Evolutionary conservation across 2,888 invertebrate species (phyloP), one percentile per base, ranked within the genome.

Genomic region (Heliconius cydno): DNA sequence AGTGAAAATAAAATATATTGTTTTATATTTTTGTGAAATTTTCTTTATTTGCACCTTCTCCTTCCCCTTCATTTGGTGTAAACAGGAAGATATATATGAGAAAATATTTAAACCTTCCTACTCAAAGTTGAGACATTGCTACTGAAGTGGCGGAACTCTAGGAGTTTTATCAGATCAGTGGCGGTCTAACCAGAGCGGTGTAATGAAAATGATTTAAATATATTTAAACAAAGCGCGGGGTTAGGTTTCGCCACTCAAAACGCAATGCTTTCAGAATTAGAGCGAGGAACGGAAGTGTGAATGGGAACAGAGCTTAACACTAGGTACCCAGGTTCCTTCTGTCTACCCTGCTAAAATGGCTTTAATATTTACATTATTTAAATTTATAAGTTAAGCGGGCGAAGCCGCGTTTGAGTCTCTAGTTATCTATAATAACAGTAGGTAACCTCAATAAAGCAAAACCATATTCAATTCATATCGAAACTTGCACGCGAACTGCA

Each of bases 401-500:
- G 46, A 52, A 52, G 46, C 46, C 52, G 19, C 52, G 22, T 3
- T 22, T 22, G 22, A 52, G 52, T 22, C 22, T 19, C 22, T 52
- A 22, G 19, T 60, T 60, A 60, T 60, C n/a, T 60, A 60, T 60
- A 60, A 60, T 60, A 60, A 60, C n/a, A 60, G 60, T 60, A 60
- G 60, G 60, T 65, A 28, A 28, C 65, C n/a, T 65, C 65, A 65
- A 65, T 65, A 65, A 65, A 65, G 12, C 65, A 13, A 65, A 28
- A 13, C 28, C 65, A 65, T 65, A 28, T 65, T 65, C n/a, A 65
- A 65, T 65, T 65, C 65, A 65, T 65, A 65, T 65, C 60, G 25
- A 25, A 65, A 65, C 65, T 28, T 15, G 65, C 70, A 70, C 70
- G 70, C 70, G 41, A 70, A 12, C n/a, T 25, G 38, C 70, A 41